A percentile compares a stretch with the other conserved stretches of the same genome.
Evolutionary conservation across 2,888 invertebrate genomes (phyloP).

Genomic region (Heliconius hortense): DNA sequence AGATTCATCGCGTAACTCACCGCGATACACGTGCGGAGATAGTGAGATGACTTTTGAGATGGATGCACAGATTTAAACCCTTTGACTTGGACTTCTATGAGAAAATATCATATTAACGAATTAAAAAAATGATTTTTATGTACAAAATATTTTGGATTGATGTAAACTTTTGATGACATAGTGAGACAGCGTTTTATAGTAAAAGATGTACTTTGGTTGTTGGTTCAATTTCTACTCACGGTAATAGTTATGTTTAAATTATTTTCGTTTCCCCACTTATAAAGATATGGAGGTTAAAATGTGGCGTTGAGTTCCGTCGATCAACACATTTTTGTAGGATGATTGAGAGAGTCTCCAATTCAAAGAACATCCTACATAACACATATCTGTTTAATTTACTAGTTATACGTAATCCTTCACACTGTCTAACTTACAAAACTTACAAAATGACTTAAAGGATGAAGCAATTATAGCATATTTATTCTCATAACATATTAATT

Average conservation of each 20-base stretch:
- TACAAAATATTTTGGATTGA: background rate
- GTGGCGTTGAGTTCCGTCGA: too few species aligned
- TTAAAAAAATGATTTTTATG: constrained; percentile 22
- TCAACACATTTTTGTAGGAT: background rate
- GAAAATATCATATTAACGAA: constrained; percentile 48
- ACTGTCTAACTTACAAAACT: background rate
- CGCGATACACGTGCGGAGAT: constrained; percentile 73
- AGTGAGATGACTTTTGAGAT: constrained; percentile 55
- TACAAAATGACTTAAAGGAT: constrained; percentile 9
- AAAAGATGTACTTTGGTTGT: background rate
- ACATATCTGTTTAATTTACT: too few species aligned
- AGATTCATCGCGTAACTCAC: constrained; percentile 55
- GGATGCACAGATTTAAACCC: constrained; percentile 58
- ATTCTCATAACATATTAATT: constrained; percentile 25
- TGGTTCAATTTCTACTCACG: background rate
- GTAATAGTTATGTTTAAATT: background rate
- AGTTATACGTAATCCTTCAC: background rate
- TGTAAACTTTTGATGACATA: background rate
- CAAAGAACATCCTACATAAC: background rate
- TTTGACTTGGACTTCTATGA: constrained; percentile 60
- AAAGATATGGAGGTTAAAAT: too few species aligned
- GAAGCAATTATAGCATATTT: constrained; percentile 27
- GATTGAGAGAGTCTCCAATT: background rate
- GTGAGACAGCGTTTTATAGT: background rate
- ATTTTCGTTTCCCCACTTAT: background rate